These are phyloP conservation scores for Trissoscelio sp. DNA, from an alignment of 2,888 invertebrate genomes.

Conservation along the genomic window DNA sequence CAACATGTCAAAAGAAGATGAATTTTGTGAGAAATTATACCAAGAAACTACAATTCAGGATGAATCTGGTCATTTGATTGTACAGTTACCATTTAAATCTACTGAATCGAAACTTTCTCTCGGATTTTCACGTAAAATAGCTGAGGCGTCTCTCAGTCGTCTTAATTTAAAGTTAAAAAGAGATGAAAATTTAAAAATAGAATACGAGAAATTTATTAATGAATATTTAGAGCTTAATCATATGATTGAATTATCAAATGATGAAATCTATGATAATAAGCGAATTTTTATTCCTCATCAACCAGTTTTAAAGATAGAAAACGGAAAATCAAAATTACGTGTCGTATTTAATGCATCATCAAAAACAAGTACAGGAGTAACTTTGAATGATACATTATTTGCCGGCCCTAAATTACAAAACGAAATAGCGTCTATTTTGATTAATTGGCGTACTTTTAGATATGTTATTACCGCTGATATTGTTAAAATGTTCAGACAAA, in stretches of 20 bases:
- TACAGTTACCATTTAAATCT: conserved; percentile 12
- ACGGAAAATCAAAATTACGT: conserved; percentile 15
- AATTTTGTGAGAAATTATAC: conserved; percentile 23
- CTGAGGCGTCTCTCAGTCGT: conserved; percentile 1
- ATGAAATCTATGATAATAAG: background rate
- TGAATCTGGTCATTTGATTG: conserved; percentile 10
- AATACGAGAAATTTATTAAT: background rate
- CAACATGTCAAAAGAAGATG: background rate
- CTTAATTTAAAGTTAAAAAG: too few species aligned
- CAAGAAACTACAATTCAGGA: background rate
- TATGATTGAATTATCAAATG: background rate
- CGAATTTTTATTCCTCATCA: conserved; percentile 41
- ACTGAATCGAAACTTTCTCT: background rate
- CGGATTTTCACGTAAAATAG: conserved; percentile 12
- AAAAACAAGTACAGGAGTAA: conserved; percentile 10
- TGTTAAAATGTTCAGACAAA: conserved; percentile 48
- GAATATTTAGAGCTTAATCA: background rate
- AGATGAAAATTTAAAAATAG: background rate
- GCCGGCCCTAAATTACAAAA: conserved; percentile 35
- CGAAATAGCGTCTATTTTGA: conserved; percentile 11
- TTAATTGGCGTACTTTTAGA: conserved; percentile 15
- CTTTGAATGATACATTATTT: conserved; percentile 18
- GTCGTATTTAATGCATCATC: conserved; percentile 41
- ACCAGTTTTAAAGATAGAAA: conserved; percentile 7
- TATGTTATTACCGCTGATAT: conserved; percentile 25